Evolutionary conservation across 1,140 invertebrate genomes (phyloP).

Genomic region (Aphelinus certus): DNA sequence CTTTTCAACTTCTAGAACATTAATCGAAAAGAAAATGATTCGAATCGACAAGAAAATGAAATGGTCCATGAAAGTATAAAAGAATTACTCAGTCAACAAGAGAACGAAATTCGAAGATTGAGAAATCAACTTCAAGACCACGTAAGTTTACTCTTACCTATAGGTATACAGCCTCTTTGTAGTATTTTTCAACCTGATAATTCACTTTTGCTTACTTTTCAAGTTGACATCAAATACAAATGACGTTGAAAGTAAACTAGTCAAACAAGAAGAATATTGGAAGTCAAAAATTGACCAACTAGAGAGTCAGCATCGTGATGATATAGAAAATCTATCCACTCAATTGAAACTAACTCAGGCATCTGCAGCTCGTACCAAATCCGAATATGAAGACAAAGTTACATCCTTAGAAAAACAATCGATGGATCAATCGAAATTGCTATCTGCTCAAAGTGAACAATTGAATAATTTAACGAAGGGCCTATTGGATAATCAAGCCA

Average conservation of each 20-base stretch:
- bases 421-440: constrained; percentile 52
- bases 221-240: constrained; percentile 55
- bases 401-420: constrained; percentile 56
- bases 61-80: constrained; percentile 48
- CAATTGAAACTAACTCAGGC: constrained; percentile 60
- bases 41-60: constrained; percentile 36
- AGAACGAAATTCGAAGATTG: constrained; percentile 56
- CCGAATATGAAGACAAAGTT: constrained; percentile 59
- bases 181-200: constrained; percentile 3
- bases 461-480: constrained; percentile 50
- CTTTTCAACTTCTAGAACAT: constrained; percentile 33
- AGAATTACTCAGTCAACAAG: constrained; percentile 54
- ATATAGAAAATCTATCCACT: constrained; percentile 56
- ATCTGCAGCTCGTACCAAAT: constrained; percentile 50
- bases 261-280: constrained; percentile 62
- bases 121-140: constrained; percentile 53
- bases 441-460: constrained; percentile 58
- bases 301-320: constrained; percentile 56
- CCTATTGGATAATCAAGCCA: constrained; percentile 43
- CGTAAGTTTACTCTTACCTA: constrained; percentile 38
- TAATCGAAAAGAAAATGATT: constrained; percentile 32
- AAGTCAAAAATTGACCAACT: constrained; percentile 58
- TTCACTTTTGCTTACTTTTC: constrained; percentile 11
- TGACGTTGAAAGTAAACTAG: constrained; percentile 58
- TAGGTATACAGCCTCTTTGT: too few species aligned